Evolutionary conservation across 2,888 invertebrate species (phyloP).

Genomic region (Stenurella melanura): DNA sequence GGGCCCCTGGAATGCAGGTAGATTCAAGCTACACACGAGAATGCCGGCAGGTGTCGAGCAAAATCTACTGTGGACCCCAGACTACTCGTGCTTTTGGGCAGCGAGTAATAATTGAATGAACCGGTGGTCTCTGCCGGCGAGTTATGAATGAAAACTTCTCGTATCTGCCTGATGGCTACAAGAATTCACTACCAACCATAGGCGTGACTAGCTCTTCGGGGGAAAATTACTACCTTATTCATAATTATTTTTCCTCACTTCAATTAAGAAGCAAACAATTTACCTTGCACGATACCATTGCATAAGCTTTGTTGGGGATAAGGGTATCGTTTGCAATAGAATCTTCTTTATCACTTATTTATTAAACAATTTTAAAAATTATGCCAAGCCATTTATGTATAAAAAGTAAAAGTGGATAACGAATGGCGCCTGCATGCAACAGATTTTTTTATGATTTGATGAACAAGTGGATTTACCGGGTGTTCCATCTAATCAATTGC

Average conservation of each 20-base stretch:
- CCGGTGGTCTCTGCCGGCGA: constrained; percentile 54
- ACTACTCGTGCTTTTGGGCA: constrained; percentile 53
- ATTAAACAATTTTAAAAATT: too few species aligned
- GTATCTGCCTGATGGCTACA: constrained; percentile 52
- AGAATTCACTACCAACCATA: constrained; percentile 49
- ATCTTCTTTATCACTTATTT: neutral
- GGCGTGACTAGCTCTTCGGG: constrained; percentile 35
- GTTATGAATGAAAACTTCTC: constrained; percentile 62
- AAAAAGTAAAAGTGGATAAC: too few species aligned
- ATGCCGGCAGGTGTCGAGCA: constrained; percentile 50
- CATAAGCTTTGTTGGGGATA: neutral
- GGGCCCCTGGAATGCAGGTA: constrained; percentile 57
- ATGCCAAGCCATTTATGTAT: too few species aligned
- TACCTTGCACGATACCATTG: constrained; percentile 11
- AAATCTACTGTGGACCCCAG: constrained; percentile 38
- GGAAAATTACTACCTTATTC: constrained; percentile 38
- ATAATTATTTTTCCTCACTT: constrained; percentile 29
- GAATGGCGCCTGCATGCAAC: too few species aligned
- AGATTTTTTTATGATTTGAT: too few species aligned
- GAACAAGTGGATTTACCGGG: too few species aligned
- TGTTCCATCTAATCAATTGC: too few species aligned
- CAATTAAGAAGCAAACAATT: constrained; percentile 29
- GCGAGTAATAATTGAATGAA: constrained; percentile 61
- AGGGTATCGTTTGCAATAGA: neutral
- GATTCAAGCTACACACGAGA: constrained; percentile 38